phyloP scores from a whole-genome alignment of 37 sponge, comb jelly and placozoan species.

The Eunapius fragilis region DNA sequence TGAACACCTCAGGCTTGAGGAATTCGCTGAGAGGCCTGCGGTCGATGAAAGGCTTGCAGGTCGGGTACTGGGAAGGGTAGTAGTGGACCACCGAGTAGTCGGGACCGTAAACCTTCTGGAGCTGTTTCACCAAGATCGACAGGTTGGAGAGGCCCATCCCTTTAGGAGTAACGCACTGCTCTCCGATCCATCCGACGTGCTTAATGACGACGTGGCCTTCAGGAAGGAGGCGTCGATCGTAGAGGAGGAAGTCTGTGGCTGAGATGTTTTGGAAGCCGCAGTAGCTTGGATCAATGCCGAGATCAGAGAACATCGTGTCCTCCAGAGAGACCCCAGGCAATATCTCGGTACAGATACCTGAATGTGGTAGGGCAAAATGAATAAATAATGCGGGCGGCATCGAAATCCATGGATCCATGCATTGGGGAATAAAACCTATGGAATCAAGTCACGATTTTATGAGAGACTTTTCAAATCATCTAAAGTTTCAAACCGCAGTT shows the following conservation, averaged over 20 bases:
- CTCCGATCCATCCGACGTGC: slow-evolving; percentile 19
- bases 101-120: slow-evolving; percentile 12
- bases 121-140: neutral
- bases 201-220: slow-evolving; percentile 12
- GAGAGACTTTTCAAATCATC: too few species aligned
- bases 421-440: too few species aligned
- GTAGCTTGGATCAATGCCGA: slow-evolving; percentile 26
- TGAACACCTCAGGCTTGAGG: neutral
- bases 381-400: too few species aligned
- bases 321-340: slow-evolving; percentile 19
- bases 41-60: neutral
- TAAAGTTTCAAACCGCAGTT: too few species aligned
- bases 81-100: slow-evolving; percentile 7
- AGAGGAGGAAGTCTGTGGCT: slow-evolving; percentile 16
- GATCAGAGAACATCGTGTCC: slow-evolving; percentile 17
- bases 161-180: neutral
- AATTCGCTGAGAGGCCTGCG: neutral
- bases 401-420: too few species aligned
- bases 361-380: neutral
- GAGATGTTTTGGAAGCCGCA: slow-evolving; percentile 5
- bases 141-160: neutral
- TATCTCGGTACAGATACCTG: slow-evolving; percentile 9
- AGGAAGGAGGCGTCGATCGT: neutral
- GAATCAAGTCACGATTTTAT: too few species aligned
- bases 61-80: neutral